Evolutionary conservation across 2,113 vertebrate genomes (phyloP).

Genomic region (Corythaixoides concolor): DNA sequence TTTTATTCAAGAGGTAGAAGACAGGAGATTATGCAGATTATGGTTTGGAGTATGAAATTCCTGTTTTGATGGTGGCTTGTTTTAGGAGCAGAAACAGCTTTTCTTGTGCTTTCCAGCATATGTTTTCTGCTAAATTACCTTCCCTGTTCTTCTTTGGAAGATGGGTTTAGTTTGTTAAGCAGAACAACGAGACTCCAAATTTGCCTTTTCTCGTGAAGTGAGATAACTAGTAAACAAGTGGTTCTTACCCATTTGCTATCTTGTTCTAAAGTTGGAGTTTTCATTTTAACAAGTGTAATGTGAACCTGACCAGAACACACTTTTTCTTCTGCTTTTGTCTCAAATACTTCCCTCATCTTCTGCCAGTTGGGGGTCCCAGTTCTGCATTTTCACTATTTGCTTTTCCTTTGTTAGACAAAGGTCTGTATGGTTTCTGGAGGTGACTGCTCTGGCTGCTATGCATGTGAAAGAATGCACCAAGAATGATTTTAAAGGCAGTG

Average conservation of each 20-base stretch:
- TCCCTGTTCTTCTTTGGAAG: neutral
- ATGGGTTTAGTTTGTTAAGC: neutral
- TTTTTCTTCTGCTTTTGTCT: neutral
- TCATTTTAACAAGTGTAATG: neutral
- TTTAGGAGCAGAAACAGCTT: neutral
- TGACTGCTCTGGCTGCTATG: neutral
- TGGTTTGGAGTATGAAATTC: neutral
- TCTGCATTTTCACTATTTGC: neutral
- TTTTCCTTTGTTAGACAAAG: neutral
- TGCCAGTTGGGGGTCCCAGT: neutral
- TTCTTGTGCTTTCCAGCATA: neutral
- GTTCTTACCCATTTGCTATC: neutral
- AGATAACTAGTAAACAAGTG: neutral
- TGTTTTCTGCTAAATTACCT: neutral
- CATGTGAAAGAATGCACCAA: rapidly evolving
- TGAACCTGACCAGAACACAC: neutral
- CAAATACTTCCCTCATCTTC: neutral
- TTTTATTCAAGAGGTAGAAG: neutral
- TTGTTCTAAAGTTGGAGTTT: neutral
- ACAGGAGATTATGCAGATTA: neutral
- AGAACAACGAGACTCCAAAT: neutral
- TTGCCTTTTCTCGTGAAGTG: neutral
- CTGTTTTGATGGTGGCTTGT: neutral
- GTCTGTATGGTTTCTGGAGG: neutral
- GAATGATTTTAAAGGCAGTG: neutral